Percentiles rank a stretch among this genome's conserved stretches.
Evolutionary conservation across 2,888 invertebrate genomes (phyloP).

Genomic region (Amitus sp.): DNA sequence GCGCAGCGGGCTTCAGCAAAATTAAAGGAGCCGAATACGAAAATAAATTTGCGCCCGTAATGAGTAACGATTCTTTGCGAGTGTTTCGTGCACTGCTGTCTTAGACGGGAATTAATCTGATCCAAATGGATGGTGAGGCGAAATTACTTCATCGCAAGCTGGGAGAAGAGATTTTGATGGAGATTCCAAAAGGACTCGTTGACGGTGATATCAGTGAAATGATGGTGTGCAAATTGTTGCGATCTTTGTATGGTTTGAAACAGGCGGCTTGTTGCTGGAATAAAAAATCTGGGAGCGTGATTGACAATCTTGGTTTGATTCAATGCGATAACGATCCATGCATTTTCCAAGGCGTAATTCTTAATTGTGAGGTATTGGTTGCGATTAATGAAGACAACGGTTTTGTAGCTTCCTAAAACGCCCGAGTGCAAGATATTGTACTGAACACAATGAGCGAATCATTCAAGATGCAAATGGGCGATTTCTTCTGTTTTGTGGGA

Average conservation of each 20-base stretch:
- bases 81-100: constrained; percentile 35
- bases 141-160: constrained; percentile 37
- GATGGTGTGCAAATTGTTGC: constrained; percentile 13
- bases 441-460: too few species aligned
- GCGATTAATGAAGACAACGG: too few species aligned
- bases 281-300: constrained; percentile 8
- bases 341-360: too few species aligned
- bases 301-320: constrained; percentile 14
- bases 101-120: constrained; percentile 24
- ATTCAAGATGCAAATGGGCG: too few species aligned
- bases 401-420: too few species aligned
- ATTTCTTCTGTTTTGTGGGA: too few species aligned
- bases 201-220: background rate
- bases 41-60: constrained; percentile 23
- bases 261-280: constrained; percentile 27
- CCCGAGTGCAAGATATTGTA: too few species aligned
- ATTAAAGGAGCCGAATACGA: constrained; percentile 12
- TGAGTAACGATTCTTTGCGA: constrained; percentile 27
- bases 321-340: constrained; percentile 21
- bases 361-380: too few species aligned
- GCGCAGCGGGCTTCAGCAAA: constrained; percentile 27
- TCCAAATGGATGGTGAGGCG: constrained; percentile 35
- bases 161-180: constrained; percentile 31
- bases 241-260: constrained; percentile 23
- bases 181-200: background rate